A percentile compares a stretch with the other conserved stretches of the same genome.
phyloP scores from a whole-genome alignment of 2,797 vertebrate species.

The Peromyscus eremicus region DNA sequence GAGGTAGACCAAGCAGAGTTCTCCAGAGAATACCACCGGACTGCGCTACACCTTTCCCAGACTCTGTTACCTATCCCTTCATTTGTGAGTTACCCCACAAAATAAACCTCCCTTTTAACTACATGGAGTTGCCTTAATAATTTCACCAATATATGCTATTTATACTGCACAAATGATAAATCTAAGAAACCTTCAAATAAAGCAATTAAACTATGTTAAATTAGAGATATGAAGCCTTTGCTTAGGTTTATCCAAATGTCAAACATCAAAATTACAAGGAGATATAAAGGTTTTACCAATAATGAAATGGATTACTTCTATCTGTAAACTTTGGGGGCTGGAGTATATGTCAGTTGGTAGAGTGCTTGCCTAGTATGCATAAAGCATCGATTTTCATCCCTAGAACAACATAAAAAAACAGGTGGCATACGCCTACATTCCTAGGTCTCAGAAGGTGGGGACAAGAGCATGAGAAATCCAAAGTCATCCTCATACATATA shows the following conservation, averaged over 20 bases:
- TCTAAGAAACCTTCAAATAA: slow-evolving; percentile 20
- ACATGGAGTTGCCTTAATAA: no score
- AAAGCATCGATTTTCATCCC: background rate
- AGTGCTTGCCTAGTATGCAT: background rate
- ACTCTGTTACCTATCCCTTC: no score
- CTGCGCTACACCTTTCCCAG: no score
- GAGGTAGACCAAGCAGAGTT: no score
- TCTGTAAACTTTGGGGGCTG: background rate
- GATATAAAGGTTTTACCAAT: background rate
- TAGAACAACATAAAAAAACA: background rate
- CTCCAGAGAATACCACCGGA: no score
- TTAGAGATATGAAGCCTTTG: background rate
- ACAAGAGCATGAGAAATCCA: background rate
- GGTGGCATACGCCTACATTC: no score
- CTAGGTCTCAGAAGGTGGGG: background rate
- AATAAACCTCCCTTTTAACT: no score
- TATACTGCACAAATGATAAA: background rate
- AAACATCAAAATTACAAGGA: background rate
- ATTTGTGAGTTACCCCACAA: no score
- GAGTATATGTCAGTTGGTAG: background rate
- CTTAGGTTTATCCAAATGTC: background rate
- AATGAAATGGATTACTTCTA: background rate
- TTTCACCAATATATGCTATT: background rate
- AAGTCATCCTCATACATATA: background rate
- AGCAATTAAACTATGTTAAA: background rate